Percentiles rank a stretch among this genome's conserved stretches.
Evolutionary conservation across 2,797 vertebrate species (phyloP).

Genomic region (Rhinoraja longicauda): DNA sequence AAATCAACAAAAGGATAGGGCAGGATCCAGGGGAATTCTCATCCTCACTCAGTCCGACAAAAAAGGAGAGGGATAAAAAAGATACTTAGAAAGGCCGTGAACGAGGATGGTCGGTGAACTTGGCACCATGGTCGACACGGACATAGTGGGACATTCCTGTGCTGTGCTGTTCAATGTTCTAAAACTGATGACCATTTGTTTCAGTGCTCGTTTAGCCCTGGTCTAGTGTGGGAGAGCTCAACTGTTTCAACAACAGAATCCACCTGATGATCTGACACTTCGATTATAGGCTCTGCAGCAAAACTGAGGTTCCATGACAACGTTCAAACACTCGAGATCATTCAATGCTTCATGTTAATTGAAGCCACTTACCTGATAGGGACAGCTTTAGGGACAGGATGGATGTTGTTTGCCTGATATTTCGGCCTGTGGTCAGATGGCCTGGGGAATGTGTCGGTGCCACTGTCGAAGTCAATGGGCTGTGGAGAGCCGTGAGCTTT

Average conservation of each 20-base stretch:
- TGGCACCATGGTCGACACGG: too few relatives aligned
- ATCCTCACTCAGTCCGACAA: too few relatives aligned
- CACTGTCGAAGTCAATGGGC: conserved; percentile 78
- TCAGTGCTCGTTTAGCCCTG: not conserved
- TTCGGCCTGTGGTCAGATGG: conserved; percentile 83
- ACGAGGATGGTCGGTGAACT: not conserved
- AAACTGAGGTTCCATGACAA: not conserved
- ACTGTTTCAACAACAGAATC: not conserved
- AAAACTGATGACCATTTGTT: not conserved
- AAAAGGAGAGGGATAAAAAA: not conserved
- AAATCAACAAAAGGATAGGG: not conserved
- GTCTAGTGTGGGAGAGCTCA: too few relatives aligned
- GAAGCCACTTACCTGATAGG: conserved; percentile 78
- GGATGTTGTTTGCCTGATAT: conserved; percentile 90
- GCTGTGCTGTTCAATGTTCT: too few relatives aligned
- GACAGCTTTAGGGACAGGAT: conserved; percentile 84
- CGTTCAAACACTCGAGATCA: not conserved
- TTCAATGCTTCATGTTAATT: not conserved
- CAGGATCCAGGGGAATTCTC: not conserved
- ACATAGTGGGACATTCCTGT: too few relatives aligned
- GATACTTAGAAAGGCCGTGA: not conserved
- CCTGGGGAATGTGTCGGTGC: conserved; percentile 81
- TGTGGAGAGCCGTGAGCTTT: conserved; percentile 77
- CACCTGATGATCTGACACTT: not conserved
- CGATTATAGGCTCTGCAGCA: not conserved